These are phyloP conservation scores for Pogonocichla stellata DNA, from an alignment of 2,113 vertebrate genomes.

Conservation along the genomic window DNA sequence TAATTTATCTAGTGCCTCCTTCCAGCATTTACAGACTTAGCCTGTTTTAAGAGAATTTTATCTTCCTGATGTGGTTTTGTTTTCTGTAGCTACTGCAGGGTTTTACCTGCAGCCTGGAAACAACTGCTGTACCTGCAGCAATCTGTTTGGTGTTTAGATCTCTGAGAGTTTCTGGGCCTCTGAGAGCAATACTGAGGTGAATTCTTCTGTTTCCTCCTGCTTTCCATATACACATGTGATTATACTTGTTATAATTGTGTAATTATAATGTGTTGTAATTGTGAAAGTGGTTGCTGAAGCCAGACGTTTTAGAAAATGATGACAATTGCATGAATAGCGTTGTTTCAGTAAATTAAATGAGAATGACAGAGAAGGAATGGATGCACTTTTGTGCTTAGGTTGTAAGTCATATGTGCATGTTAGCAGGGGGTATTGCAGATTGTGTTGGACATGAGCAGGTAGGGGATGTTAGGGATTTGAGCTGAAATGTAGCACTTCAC, in stretches of 20 bases:
- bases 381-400: background rate
- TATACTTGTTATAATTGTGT: too few species aligned
- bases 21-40: background rate
- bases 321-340: background rate
- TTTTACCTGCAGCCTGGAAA: background rate
- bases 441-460: background rate
- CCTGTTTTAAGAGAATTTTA: background rate
- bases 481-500: background rate
- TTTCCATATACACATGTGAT: background rate
- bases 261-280: background rate
- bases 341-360: background rate
- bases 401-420: fast-evolving
- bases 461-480: background rate
- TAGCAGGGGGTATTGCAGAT: background rate
- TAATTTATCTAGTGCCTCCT: background rate
- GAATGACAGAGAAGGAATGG: background rate
- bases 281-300: background rate
- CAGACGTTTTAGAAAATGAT: background rate
- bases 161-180: background rate
- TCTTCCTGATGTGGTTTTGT: background rate
- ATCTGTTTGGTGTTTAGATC: background rate
- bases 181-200: background rate
- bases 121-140: background rate
- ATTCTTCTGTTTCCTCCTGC: background rate
- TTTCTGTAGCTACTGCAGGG: background rate